These are phyloP conservation scores for Bubo blakistoni DNA, from an alignment of 2,113 vertebrate genomes.

Conservation along the genomic window DNA sequence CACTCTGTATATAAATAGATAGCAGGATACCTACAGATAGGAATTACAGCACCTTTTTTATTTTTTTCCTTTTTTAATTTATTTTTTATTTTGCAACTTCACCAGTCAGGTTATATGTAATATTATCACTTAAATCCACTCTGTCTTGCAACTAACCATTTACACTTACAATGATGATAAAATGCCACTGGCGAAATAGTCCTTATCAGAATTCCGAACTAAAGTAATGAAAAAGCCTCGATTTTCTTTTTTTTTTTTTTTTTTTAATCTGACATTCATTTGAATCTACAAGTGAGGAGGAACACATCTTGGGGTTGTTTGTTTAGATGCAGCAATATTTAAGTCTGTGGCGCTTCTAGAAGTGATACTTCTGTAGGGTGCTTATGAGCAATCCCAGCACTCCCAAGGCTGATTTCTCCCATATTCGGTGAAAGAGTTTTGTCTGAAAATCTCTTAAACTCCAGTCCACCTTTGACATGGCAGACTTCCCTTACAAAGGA, in stretches of 20 bases:
- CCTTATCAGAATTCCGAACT: neutral
- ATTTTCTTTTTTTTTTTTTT: neutral
- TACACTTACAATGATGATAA: neutral
- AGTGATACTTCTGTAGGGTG: neutral
- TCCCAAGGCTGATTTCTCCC: neutral
- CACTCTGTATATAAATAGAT: neutral
- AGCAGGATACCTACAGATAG: neutral
- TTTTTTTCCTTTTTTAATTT: neutral
- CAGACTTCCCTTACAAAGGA: conserved; percentile 38
- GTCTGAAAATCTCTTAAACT: conserved; percentile 12
- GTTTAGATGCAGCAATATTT: neutral
- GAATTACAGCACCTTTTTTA: neutral
- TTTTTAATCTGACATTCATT: neutral
- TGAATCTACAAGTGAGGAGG: neutral
- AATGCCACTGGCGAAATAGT: neutral
- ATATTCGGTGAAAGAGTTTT: neutral
- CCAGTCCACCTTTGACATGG: conserved; percentile 28
- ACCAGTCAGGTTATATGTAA: neutral
- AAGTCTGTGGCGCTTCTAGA: fast-evolving
- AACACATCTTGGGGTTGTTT: neutral
- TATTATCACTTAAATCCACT: neutral
- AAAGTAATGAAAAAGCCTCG: neutral
- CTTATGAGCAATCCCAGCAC: neutral
- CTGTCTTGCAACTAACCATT: neutral
- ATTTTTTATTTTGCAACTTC: neutral